Evolutionary conservation across 2,797 vertebrate species (phyloP), one percentile per base, ranked within the genome.

Genomic region (Mico argentatus): DNA sequence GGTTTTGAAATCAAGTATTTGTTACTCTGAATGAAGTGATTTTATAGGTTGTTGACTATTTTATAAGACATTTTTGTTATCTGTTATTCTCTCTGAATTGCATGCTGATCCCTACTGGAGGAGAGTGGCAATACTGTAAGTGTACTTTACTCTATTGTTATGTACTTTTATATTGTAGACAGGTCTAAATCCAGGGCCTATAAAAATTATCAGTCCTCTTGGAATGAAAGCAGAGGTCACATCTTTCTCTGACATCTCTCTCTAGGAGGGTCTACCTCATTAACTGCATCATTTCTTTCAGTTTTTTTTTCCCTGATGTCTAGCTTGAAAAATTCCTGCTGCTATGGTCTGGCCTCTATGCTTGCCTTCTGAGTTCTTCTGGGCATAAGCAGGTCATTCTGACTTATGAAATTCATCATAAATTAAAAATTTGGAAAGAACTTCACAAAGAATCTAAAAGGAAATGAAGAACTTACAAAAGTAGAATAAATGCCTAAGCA

Each of bases 1-100:
- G 27, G 39, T 3, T 98, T 94, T 94, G 93, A 94, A 93, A 91
- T 84, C 57, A 90, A 88, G 48, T 48, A 70, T 97, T 92, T 96
- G 5, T 76, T 90, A 87, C 13, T 95, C 36, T 24, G 82, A 46
- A 73, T 57, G 52, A 81, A 90, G 15, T 64, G n/a, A 84, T 96
- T 96, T 94, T 77, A 96, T 77, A 83, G 41, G 76, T 76, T 91
- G 39, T 64, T 92, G 46, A 88, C 39, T 92, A 89, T 88, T 95
- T 86, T 88, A 57, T 96, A 80, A 85, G 93, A 90, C 46, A 84
- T 48, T 81, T 30, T 52, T 90, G 46, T 26, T 86, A 70, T 52
- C 70, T n/a, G 10, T 84, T 94, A 91, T 86, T 95, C 11, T 79
- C 59, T 89, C 46, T 92, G 46, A 89, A 72, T 88, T 89, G 27